A percentile compares a stretch with the other conserved stretches of the same genome.
These are phyloP conservation scores for Podargus strigoides DNA, from an alignment of 2,797 vertebrate species.

Conservation along the genomic window DNA sequence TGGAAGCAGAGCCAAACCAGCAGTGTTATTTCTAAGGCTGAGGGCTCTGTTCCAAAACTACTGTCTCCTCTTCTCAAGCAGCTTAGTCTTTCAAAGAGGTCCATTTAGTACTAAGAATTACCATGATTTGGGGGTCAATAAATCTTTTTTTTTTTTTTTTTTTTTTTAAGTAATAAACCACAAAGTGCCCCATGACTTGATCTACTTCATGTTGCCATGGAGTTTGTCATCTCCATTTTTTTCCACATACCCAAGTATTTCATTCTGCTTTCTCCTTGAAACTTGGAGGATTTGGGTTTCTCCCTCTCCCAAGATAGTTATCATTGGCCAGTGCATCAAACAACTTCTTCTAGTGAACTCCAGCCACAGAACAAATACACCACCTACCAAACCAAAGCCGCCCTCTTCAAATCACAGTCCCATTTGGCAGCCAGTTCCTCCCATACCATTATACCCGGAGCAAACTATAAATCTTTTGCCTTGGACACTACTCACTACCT, in stretches of 20 bases:
- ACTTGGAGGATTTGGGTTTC: conserved; percentile 50
- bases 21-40: conserved; percentile 13
- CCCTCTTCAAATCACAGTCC: conserved; percentile 64
- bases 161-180: conserved; percentile 63
- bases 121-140: neutral
- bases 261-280: conserved; percentile 42
- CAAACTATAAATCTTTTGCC: conserved; percentile 56
- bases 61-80: conserved; percentile 41
- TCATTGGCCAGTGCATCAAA: conserved; percentile 57
- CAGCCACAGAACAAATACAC: conserved; percentile 65
- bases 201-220: neutral
- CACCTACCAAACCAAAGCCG: conserved; percentile 64
- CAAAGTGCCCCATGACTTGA: conserved; percentile 37
- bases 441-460: conserved; percentile 26
- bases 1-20: conserved; percentile 40
- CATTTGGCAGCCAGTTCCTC: conserved; percentile 38
- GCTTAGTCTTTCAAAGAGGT: conserved; percentile 40
- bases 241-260: conserved; percentile 40
- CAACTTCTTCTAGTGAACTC: conserved; percentile 48
- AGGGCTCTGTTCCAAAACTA: conserved; percentile 23
- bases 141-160: conserved; percentile 50
- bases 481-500: conserved; percentile 8
- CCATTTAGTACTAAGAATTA: conserved; percentile 27
- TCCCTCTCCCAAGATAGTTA: conserved; percentile 56
- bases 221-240: conserved; percentile 18